Percentiles rank a stretch among this genome's conserved stretches.
phyloP scores from a whole-genome alignment of 2,113 vertebrate genomes.

The Engraulis encrasicolus region DNA sequence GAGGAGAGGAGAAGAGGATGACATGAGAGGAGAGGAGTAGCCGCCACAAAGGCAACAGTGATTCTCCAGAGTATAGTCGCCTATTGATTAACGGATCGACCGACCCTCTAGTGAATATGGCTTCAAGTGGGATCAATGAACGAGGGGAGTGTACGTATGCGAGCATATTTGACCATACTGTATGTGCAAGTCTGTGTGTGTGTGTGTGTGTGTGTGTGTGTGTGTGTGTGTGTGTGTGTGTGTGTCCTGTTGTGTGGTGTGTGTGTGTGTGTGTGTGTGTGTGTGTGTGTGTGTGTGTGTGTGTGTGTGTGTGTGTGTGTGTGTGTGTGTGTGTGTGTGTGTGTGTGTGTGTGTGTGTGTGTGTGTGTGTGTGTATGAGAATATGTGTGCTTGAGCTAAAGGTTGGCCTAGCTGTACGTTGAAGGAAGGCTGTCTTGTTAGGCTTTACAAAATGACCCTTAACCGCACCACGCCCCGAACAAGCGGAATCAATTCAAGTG shows the following conservation, averaged over 20 bases:
- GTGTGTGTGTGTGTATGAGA: background rate
- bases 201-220: slow-evolving; percentile 38
- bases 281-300: background rate
- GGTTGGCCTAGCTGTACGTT: slow-evolving; percentile 57
- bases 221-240: background rate
- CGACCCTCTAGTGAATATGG: slow-evolving; percentile 58
- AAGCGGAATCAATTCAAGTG: slow-evolving; percentile 68
- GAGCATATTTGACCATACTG: too few relatives aligned
- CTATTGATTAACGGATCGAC: slow-evolving; percentile 72
- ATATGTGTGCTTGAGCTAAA: slow-evolving; percentile 33
- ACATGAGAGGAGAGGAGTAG: background rate
- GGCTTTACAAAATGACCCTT: slow-evolving; percentile 77
- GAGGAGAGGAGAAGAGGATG: too few relatives aligned
- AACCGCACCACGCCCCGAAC: slow-evolving; percentile 67
- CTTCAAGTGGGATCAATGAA: slow-evolving; percentile 41
- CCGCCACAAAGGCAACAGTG: slow-evolving; percentile 9
- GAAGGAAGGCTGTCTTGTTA: slow-evolving; percentile 69
- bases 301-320: background rate
- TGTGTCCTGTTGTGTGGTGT: background rate
- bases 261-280: background rate
- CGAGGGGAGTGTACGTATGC: slow-evolving; percentile 58
- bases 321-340: slow-evolving; percentile 41
- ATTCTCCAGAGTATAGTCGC: slow-evolving; percentile 57
- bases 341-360: background rate
- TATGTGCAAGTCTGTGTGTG: too few relatives aligned